Percentiles rank a stretch among this genome's conserved stretches.
Conservation (phyloP, 2,797 vertebrate genomes). For the Leptodactylus fallax region DNA sequence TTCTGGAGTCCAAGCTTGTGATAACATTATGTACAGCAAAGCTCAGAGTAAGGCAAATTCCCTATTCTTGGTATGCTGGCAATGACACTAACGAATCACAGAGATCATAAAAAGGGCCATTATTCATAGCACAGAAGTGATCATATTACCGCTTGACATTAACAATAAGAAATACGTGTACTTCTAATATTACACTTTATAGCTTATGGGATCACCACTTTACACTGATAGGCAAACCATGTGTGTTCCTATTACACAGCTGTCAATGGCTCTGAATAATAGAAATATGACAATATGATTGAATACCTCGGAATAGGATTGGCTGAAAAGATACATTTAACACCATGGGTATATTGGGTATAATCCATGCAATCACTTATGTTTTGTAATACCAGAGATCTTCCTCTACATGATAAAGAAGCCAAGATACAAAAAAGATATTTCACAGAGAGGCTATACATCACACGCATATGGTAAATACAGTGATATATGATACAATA, state of each 20-base stretch:
- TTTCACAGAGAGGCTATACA: not conserved
- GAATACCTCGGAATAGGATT: not conserved
- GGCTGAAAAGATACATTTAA: not conserved
- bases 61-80: constrained; percentile 20
- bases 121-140: constrained; percentile 51
- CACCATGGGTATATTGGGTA: not conserved
- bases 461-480: too few relatives aligned
- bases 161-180: constrained; percentile 48
- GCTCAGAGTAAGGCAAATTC: constrained; percentile 11
- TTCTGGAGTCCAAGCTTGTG: constrained; percentile 3
- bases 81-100: constrained; percentile 29
- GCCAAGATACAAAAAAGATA: too few relatives aligned
- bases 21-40: constrained; percentile 38
- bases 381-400: not conserved
- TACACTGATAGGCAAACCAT: constrained; percentile 44
- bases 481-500: not conserved
- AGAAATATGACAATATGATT: constrained; percentile 31
- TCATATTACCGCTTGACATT: constrained; percentile 59
- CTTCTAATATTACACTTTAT: constrained; percentile 54
- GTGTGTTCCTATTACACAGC: constrained; percentile 43
- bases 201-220: constrained; percentile 29
- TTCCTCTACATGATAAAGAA: not conserved
- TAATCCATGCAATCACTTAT: not conserved
- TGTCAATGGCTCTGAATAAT: constrained; percentile 21
- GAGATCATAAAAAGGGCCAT: constrained; percentile 50